Evolutionary conservation across 2,113 vertebrate genomes (phyloP), one percentile per base, ranked within the genome.

Genomic region (Cottus gobio): DNA sequence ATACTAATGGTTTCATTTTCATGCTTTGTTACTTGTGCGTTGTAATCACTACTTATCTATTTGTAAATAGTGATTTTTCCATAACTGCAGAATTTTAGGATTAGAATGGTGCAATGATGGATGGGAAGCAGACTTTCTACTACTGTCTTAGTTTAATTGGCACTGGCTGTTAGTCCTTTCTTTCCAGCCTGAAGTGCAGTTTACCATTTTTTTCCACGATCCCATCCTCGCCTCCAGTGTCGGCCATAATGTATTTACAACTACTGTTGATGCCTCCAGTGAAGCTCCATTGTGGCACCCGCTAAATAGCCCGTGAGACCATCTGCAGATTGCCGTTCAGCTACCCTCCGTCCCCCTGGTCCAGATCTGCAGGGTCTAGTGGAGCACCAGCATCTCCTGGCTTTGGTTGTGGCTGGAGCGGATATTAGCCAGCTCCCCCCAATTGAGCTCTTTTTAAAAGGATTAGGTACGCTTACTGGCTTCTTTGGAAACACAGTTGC

Each of bases 161-260:
- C 60, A 60, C 50, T 79, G 57, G 76, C 62, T 86, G 36, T 80
- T 84, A 82, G 71, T 90, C 68, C 66, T 80, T 75, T 79, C 52
- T 70, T 52, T 86, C 42, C 30, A 72, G 69, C 88, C 78, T 69
- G 8, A 83, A 86, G 76, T 76, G 34, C 26, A 48, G 34, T 88
- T 89, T 84, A 77, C 84, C 28, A 56, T 64, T 64, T 39, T 24
- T 62, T 80, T 50, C 72, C 61, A 65, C 58, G 77, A 91, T 92
- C 76, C 77, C 78, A 77, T 81, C 73, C 76, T 78, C 31, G 81
- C 91, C 87, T 89, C 70, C 48, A 69, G 91, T 75, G 71, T 80
- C 91, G 90, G 91, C 89, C 90, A 85, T 93, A 88, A 93, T 88
- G 90, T 91, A 87, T 94, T 92, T 90, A 94, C 91, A 92, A 91